phyloP scores from a whole-genome alignment of 2,888 invertebrate species.

The Sylvicola fuscatus region DNA sequence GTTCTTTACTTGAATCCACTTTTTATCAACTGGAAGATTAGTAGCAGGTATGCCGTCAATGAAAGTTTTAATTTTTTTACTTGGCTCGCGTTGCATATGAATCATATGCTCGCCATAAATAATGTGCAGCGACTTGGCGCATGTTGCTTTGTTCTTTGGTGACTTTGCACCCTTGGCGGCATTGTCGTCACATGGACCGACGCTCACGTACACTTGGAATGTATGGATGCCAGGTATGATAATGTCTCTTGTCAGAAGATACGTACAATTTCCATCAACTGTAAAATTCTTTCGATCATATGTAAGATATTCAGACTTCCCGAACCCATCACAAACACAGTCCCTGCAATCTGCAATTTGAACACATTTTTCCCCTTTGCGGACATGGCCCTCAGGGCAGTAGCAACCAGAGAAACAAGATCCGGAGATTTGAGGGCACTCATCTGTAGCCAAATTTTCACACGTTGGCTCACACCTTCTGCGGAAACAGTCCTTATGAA shows the following conservation, averaged over 20 bases:
- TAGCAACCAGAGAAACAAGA: slow-evolving; percentile 68
- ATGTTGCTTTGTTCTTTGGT: slow-evolving; percentile 27
- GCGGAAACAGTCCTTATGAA: slow-evolving; percentile 67
- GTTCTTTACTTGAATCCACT: slow-evolving; percentile 39
- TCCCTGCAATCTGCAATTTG: slow-evolving; percentile 51
- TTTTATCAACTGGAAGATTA: slow-evolving; percentile 29
- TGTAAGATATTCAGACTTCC: slow-evolving; percentile 60
- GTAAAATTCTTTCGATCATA: slow-evolving; percentile 65
- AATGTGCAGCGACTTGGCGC: slow-evolving; percentile 46
- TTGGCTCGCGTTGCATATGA: slow-evolving; percentile 27
- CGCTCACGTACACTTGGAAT: slow-evolving; percentile 37
- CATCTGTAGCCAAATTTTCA: slow-evolving; percentile 32
- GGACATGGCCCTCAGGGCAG: slow-evolving; percentile 49
- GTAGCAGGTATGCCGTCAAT: slow-evolving; percentile 19
- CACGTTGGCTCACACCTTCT: slow-evolving; percentile 62
- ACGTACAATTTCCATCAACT: slow-evolving; percentile 69
- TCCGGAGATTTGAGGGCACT: slow-evolving; percentile 40
- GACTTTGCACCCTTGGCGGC: slow-evolving; percentile 7
- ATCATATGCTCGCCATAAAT: slow-evolving; percentile 41
- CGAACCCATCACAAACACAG: slow-evolving; percentile 54
- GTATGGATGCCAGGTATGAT: slow-evolving; percentile 24
- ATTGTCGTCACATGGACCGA: slow-evolving; percentile 36
- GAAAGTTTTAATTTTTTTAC: slow-evolving; percentile 15
- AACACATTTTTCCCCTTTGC: slow-evolving; percentile 46
- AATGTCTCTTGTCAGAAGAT: slow-evolving; percentile 49